Evolutionary conservation across 2,797 vertebrate species (phyloP).

Genomic region (Anabas testudineus): DNA sequence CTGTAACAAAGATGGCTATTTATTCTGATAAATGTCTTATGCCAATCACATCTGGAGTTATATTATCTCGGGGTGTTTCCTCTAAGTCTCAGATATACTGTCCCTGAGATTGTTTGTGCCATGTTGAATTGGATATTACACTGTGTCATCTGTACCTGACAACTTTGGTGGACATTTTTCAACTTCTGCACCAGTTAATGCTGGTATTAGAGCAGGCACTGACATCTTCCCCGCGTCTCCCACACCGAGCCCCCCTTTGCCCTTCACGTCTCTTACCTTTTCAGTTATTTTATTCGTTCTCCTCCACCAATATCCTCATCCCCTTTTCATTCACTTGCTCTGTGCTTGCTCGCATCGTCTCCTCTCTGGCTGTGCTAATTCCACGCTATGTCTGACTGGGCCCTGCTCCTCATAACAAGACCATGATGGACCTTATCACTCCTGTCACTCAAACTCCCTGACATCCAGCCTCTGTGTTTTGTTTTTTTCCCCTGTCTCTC

Average conservation of each 20-base stretch:
- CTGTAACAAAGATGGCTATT: conserved; percentile 6
- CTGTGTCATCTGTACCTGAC: neutral
- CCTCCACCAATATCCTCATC: conserved; percentile 23
- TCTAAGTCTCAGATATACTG: neutral
- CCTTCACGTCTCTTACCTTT: conserved; percentile 27
- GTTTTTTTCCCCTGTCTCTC: conserved; percentile 14
- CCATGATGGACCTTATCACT: conserved; percentile 80
- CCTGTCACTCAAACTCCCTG: conserved; percentile 74
- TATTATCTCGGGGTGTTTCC: conserved; percentile 30
- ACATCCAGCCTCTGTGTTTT: conserved; percentile 58
- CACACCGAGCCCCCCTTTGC: conserved; percentile 16
- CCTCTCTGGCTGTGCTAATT: conserved; percentile 62
- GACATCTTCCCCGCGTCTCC: neutral
- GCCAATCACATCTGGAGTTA: neutral
- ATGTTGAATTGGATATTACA: conserved; percentile 25
- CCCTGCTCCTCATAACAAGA: conserved; percentile 67
- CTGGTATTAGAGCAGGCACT: conserved; percentile 15
- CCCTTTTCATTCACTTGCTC: conserved; percentile 35
- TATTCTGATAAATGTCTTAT: conserved; percentile 26
- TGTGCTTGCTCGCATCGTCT: conserved; percentile 30
- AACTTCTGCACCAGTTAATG: conserved; percentile 7
- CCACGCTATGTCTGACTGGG: conserved; percentile 56
- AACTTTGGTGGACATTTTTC: conserved; percentile 12
- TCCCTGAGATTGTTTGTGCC: neutral
- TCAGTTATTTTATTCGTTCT: conserved; percentile 22